Conservation (phyloP, 2,888 invertebrate genomes). For the Meteorus cinctellus region DNA sequence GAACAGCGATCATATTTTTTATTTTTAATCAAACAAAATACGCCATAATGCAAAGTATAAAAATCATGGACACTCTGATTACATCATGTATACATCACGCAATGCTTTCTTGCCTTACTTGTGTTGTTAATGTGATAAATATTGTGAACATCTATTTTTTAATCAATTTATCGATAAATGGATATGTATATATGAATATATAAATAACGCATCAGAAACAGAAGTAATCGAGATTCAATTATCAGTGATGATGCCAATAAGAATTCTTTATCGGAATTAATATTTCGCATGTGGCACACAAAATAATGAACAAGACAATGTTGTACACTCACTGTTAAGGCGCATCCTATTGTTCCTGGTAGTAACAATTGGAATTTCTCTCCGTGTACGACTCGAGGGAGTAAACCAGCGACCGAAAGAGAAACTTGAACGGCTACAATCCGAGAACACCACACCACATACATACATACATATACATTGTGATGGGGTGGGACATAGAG, state of each 20-base stretch:
- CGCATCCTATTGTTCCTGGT: background rate
- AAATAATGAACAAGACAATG: background rate
- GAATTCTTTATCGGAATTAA: too few relatives aligned
- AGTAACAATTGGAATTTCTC: constrained; percentile 25
- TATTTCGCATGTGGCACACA: too few relatives aligned
- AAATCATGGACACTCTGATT: too few relatives aligned
- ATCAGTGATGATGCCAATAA: background rate
- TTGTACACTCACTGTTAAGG: background rate
- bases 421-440: constrained; percentile 1
- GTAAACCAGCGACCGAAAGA: background rate
- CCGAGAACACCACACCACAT: constrained; percentile 2
- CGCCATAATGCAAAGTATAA: background rate
- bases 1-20: background rate
- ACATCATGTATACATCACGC: background rate
- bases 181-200: constrained; percentile 21
- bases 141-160: constrained; percentile 26
- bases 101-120: constrained; percentile 15
- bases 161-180: constrained; percentile 20
- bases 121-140: constrained; percentile 17
- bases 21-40: too few relatives aligned
- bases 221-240: background rate
- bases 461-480: background rate
- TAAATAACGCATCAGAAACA: background rate
- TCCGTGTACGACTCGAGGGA: background rate
- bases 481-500: constrained; percentile 47